Evolutionary conservation across 1,140 invertebrate species (phyloP), one percentile per base, ranked within the genome.

Genomic region (Drosophila truncata): DNA sequence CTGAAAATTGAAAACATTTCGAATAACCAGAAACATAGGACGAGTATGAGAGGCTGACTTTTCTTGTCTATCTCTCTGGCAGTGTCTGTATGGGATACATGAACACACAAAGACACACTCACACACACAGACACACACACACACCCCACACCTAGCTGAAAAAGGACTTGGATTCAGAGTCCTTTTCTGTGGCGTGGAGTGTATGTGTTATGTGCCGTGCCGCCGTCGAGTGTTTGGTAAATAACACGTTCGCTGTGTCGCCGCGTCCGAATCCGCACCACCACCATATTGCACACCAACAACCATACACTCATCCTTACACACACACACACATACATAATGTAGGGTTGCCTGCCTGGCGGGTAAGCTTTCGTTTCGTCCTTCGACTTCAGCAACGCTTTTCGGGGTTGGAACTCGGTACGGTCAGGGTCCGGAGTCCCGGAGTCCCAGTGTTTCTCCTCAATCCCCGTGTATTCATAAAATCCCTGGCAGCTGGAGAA

Each of bases 161-260:
- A 31, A 50, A 50, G 49, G 49, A 50, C 47, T 16, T 1, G 13
- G 47, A 50, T 13, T 18, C 31, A 10, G 67, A 62, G 13, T 55
- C 49, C 47, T n/a, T 33, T 33, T n/a, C 41, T 25, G 42, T 20
- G 14, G 41, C 66, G n/a, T n/a, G 41, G 70, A 23, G 33, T 37
- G 52, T 67, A 79, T 84, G 84, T 87, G 84, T 83, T 87, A 87
- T 88, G 80, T 87, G 84, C 84, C 75, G 41, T 72, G 69, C 66
- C 82, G 72, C 50, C 73, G 85, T 87, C 83, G 84, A 88, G 84
- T 88, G 84, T 88, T 88, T 88, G 84, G 84, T 88, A 88, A 88
- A 88, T 88, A 88, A 88, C 84, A 88, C 84, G 84, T 90, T 88
- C 84, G 80, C 77, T 84, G 85, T 90, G 84, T 88, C 84, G 84